Evolutionary conservation across 2,888 invertebrate genomes (phyloP).

Genomic region (Bursaphelenchus okinawaensis): DNA sequence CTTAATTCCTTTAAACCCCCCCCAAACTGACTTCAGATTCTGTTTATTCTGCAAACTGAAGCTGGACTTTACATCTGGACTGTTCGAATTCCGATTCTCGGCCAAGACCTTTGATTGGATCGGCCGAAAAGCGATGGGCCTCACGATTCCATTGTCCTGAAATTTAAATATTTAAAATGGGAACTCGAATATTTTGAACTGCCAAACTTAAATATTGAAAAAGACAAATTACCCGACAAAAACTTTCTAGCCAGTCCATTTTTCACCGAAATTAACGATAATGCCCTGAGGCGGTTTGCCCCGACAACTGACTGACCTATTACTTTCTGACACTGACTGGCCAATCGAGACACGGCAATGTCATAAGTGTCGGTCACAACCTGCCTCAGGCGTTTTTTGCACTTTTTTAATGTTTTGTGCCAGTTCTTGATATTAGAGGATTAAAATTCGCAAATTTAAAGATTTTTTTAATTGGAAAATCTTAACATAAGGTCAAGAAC

Average conservation of each 20-base stretch:
- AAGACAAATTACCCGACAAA: constrained; percentile 3
- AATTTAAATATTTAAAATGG: constrained; percentile 12
- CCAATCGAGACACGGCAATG: too few species aligned
- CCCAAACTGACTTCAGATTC: constrained; percentile 14
- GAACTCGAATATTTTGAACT: neutral
- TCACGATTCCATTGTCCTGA: constrained; percentile 33
- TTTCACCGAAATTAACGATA: neutral
- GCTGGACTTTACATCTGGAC: constrained; percentile 10
- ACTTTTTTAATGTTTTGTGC: too few species aligned
- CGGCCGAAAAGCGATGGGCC: constrained; percentile 38
- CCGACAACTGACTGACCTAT: neutral
- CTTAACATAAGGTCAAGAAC: too few species aligned
- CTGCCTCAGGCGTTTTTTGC: too few species aligned
- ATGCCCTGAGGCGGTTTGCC: too few species aligned
- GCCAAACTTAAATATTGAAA: neutral
- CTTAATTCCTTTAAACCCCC: too few species aligned
- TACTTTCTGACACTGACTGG: neutral
- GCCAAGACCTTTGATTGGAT: constrained; percentile 17
- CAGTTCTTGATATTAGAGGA: too few species aligned
- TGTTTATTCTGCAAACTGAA: constrained; percentile 13
- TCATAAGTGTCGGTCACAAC: too few species aligned
- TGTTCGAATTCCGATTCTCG: constrained; percentile 19
- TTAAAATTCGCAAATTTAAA: too few species aligned
- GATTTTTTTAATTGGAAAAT: too few species aligned
- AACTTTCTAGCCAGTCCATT: constrained; percentile 12